These are phyloP conservation scores for Myzus persicae DNA, from an alignment of 1,140 invertebrate genomes.

Conservation along the genomic window DNA sequence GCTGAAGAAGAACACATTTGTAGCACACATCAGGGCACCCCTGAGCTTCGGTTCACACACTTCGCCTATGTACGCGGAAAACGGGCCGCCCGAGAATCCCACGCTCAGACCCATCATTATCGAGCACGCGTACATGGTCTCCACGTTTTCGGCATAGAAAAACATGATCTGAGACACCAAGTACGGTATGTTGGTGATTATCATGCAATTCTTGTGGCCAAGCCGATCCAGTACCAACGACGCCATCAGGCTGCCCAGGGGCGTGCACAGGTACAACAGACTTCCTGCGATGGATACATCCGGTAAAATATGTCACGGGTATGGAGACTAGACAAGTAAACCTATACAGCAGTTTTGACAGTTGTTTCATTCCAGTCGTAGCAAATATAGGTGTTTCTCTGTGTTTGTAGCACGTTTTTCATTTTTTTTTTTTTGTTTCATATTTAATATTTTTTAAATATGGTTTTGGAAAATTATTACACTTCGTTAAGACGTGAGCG, in stretches of 20 bases:
- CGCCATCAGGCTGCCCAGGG: conserved; percentile 61
- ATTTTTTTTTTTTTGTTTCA: background rate
- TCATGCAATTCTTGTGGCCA: conserved; percentile 63
- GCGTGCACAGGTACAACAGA: conserved; percentile 62
- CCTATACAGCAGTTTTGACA: too few relatives aligned
- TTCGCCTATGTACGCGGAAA: conserved; percentile 67
- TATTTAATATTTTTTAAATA: background rate
- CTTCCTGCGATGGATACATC: conserved; percentile 61
- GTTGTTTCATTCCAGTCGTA: too few relatives aligned
- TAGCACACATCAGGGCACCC: conserved; percentile 58
- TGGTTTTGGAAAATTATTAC: background rate
- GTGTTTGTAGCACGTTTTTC: background rate
- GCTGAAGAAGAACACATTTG: conserved; percentile 31
- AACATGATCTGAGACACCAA: conserved; percentile 61
- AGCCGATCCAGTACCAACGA: conserved; percentile 61
- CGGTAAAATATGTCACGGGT: background rate
- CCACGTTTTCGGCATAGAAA: conserved; percentile 59
- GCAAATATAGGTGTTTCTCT: too few relatives aligned
- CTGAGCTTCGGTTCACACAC: conserved; percentile 64
- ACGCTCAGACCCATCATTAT: conserved; percentile 63
- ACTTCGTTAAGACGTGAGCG: background rate
- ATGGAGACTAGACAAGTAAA: background rate
- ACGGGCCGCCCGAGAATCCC: conserved; percentile 67
- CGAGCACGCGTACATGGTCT: conserved; percentile 57
- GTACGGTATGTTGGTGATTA: conserved; percentile 63